Evolutionary conservation across 2,797 vertebrate species (phyloP), one percentile per base, ranked within the genome.

Genomic region (Danio jaintianensis): DNA sequence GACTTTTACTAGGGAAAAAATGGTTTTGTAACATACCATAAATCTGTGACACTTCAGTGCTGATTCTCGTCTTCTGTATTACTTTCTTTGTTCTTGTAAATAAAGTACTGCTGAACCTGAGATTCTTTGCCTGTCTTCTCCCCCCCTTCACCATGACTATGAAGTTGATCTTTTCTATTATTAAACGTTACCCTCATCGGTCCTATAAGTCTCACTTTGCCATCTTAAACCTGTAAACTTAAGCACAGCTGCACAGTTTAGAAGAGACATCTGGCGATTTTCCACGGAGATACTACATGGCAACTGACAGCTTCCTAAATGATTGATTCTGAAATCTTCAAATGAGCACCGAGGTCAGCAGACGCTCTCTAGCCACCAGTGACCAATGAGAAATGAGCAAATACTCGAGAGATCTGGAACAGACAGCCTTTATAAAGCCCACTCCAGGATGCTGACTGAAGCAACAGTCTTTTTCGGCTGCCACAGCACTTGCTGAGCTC

Each of bases 371-470:
- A 69, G 67, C 38, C 64, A 62, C 48, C 47, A 42, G 62, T 29
- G 64, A 59, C 67, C 68, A 69, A 66, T 78, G 43, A 83, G 62
- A 15, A 47, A 83, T 69, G 63, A 75, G 69, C 58, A 73, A 73
- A 76, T 72, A 61, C 69, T 42, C 11, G 10, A 40, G 71, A 75
- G 47, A 81, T 75, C 50, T 29, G 42, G 69, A 71, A 40, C n/a
- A 71, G 72, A 45, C 40, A 76, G 20, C 22, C 50, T 6, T 47
- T 36, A 47, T 59, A 75, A 67, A 79, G 11, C 40, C 63, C 45
- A 61, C 48, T 67, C 48, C 40, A 77, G 55, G 79, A 42, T 84
- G 82, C 79, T 82, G 82, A 79, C 79, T 79, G 67, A 83, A 83
- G 78, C 71, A 82, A 79, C 71, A 76, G 59, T 22, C n/a, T 50